These are phyloP conservation scores for Xyrichtys novacula DNA, from an alignment of 2,797 vertebrate genomes.

Conservation along the genomic window DNA sequence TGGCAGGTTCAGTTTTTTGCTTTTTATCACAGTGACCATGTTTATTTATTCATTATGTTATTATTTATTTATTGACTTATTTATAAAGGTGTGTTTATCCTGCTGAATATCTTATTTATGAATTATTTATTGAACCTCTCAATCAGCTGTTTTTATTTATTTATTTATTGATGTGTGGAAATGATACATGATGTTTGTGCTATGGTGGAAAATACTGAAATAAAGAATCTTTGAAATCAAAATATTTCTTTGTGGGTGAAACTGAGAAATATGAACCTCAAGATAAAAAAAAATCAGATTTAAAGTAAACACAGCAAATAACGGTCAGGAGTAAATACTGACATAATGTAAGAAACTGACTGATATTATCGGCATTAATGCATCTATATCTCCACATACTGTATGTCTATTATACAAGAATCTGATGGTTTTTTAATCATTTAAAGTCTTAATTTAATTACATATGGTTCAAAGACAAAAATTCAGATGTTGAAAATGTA, in stretches of 20 bases:
- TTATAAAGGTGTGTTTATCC: neutral
- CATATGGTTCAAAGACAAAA: too few relatives aligned
- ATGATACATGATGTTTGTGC: slow-evolving; percentile 6
- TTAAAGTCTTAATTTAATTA: too few relatives aligned
- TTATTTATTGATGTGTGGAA: neutral
- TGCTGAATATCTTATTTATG: slow-evolving; percentile 16
- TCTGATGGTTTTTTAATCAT: too few relatives aligned
- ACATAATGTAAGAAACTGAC: too few relatives aligned
- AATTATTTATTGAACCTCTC: slow-evolving; percentile 11
- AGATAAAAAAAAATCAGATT: too few relatives aligned
- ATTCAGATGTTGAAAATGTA: too few relatives aligned
- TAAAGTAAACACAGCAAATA: too few relatives aligned
- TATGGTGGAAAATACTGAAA: slow-evolving; percentile 13
- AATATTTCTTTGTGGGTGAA: neutral
- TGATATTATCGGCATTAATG: too few relatives aligned
- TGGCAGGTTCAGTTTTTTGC: slow-evolving; percentile 2
- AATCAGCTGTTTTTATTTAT: neutral
- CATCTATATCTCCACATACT: too few relatives aligned
- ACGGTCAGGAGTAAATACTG: too few relatives aligned
- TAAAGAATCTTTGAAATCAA: neutral
- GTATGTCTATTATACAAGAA: too few relatives aligned
- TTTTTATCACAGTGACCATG: slow-evolving; percentile 13
- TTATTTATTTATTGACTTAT: slow-evolving; percentile 52
- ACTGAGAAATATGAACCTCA: neutral
- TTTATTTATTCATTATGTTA: slow-evolving; percentile 25